Conservation (phyloP, 2,888 invertebrate genomes). For the Callimorpha dominula region DNA sequence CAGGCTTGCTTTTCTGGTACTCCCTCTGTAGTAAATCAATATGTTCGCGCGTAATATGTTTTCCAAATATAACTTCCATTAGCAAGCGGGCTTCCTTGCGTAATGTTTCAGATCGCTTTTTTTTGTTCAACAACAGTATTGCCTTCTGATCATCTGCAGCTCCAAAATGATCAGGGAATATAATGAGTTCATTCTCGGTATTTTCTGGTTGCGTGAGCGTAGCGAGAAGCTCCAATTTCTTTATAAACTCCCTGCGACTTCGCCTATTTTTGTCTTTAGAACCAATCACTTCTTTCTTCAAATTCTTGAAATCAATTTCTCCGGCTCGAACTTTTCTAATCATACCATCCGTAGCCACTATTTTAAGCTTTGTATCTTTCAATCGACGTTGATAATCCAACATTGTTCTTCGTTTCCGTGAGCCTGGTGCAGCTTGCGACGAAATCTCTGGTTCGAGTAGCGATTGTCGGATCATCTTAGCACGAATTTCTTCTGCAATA, state of each 20-base stretch:
- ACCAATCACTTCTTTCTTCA: not conserved
- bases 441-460: not conserved
- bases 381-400: conserved; percentile 5
- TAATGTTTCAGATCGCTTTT: not conserved
- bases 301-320: conserved; percentile 11
- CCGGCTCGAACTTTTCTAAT: conserved; percentile 11
- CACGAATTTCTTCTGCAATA: conserved; percentile 7
- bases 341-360: conserved; percentile 10
- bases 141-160: conserved; percentile 3
- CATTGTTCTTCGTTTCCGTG: not conserved
- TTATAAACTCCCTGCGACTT: conserved; percentile 1
- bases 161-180: not conserved
- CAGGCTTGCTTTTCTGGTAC: not conserved
- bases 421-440: not conserved
- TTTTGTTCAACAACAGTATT: conserved; percentile 3
- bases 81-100: conserved; percentile 8
- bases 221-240: not conserved
- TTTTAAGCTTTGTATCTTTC: conserved; percentile 7
- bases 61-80: conserved; percentile 11
- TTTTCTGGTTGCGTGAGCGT: not conserved
- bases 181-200: not conserved
- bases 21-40: conserved; percentile 3
- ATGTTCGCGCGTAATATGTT: conserved; percentile 8
- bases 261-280: not conserved
- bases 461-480: not conserved